Evolutionary conservation across 1,140 invertebrate genomes (phyloP), one percentile per base, ranked within the genome.

Genomic region (Plectrocnemia conspersa): DNA sequence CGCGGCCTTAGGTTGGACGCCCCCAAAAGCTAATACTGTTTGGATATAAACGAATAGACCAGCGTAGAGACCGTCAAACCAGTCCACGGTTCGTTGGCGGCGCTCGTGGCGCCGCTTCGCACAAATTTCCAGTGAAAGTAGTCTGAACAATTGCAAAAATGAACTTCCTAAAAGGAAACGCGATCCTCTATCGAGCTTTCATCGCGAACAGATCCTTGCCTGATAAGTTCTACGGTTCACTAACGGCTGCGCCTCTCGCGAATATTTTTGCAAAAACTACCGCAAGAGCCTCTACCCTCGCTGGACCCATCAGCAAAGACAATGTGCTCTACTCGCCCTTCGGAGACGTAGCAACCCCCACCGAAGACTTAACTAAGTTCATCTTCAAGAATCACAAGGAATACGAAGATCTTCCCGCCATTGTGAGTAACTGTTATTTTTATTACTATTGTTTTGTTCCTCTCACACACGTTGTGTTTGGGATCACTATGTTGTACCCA

Each of bases 401-500:
- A 49, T 78, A 72, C 70, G 64, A 66, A 2, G 75, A 80, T 53
- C 67, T 73, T 52, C 75, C 78, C 4, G 74, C 74, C 48, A 72
- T 79, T 58, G 80, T 82, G 69, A 79, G 79, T 79, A 38, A n/a
- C n/a, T n/a, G n/a, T n/a, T n/a, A n/a, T n/a, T n/a, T n/a, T n/a
- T n/a, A n/a, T n/a, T n/a, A n/a, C n/a, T n/a, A n/a, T n/a, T n/a
- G n/a, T n/a, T n/a, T n/a, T n/a, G n/a, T n/a, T n/a, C n/a, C n/a
- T n/a, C n/a, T n/a, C n/a, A n/a, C n/a, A n/a, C n/a, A n/a, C n/a
- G n/a, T n/a, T n/a, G n/a, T n/a, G n/a, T n/a, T n/a, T n/a, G n/a
- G n/a, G n/a, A n/a, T n/a, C n/a, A n/a, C n/a, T n/a, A n/a, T n/a
- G n/a, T n/a, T n/a, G n/a, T n/a, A n/a, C n/a, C n/a, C n/a, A n/a